phyloP scores from a whole-genome alignment of 2,888 invertebrate genomes.

The Spodoptera exigua region DNA sequence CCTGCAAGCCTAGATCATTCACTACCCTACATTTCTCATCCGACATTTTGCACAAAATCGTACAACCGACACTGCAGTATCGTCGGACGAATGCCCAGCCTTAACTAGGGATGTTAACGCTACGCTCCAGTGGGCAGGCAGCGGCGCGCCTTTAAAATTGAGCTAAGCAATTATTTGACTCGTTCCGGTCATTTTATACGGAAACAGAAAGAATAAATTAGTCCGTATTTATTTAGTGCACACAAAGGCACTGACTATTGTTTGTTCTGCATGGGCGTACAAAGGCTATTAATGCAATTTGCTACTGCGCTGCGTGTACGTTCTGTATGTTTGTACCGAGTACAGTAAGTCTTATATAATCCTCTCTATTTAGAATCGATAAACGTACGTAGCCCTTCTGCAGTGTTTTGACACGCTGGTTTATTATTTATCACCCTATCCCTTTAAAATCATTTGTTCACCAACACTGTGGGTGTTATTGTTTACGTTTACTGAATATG shows the following conservation, averaged over 20 bases:
- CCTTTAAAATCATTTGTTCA: too few relatives aligned
- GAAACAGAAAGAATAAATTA: slow-evolving; percentile 42
- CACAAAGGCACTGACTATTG: slow-evolving; percentile 38
- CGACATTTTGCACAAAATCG: slow-evolving; percentile 45
- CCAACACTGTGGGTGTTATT: too few relatives aligned
- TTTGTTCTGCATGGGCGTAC: slow-evolving; percentile 42
- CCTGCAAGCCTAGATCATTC: slow-evolving; percentile 48
- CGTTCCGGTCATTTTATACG: slow-evolving; percentile 42
- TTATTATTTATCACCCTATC: too few relatives aligned
- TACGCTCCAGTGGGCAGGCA: slow-evolving; percentile 34
- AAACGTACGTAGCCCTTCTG: too few relatives aligned
- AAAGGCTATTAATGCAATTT: slow-evolving; percentile 48
- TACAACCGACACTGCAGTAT: slow-evolving; percentile 19
- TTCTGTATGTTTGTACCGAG: slow-evolving; percentile 12
- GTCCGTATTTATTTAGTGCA: slow-evolving; percentile 45
- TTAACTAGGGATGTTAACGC: slow-evolving; percentile 37
- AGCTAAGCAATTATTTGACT: slow-evolving; percentile 60
- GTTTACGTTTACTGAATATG: too few relatives aligned
- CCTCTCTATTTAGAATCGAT: too few relatives aligned
- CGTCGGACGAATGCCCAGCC: slow-evolving; percentile 47
- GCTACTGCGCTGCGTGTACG: slow-evolving; percentile 9
- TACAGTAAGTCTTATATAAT: too few relatives aligned
- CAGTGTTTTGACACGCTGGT: too few relatives aligned
- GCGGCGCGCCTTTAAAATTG: slow-evolving; percentile 50
- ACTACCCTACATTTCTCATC: slow-evolving; percentile 39